Base-by-base conservation (phyloP, 2,888 invertebrate genomes). In the Drosophila pullipes region DNA sequence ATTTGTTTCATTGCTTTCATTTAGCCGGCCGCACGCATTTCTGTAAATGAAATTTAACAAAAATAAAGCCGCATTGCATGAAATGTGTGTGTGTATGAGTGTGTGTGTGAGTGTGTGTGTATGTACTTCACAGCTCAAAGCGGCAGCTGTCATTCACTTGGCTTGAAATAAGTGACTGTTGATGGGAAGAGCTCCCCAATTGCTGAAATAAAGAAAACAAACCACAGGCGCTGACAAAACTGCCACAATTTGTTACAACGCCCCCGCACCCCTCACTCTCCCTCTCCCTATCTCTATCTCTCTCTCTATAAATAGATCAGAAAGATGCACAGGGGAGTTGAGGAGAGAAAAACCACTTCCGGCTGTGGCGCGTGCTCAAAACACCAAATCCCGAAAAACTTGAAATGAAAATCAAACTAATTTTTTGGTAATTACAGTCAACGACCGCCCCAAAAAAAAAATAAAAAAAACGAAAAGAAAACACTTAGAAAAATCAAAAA, bases 331-430 rank as follows among this genome's bases (percentile, higher is more conserved):
- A 65, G 59, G 62, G 41, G 30, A 30, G n/a, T 41, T 52, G 57
- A 9, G 33, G 57, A 33, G 68, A 52, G 66, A 69, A 75, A 68
- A 85, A 69, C 72, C 82, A 89, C 78, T 89, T 87, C 91, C 87
- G 91, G 82, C 62, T 65, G 65, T 76, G 89, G 80, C 87, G 87
- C 87, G 87, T 90, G 87, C 89, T 79, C 70, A 69, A 69, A 74
- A 49, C 41, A 39, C 55, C n/a, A 44, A 53, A 65, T 73, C 52
- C 52, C 63, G 35, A 59, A 60, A 70, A 83, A 83, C 87, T 83
- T 80, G 75, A 85, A 78, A 76, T 79, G 71, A 76, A 81, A 89
- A 89, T 85, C 86, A 73, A 90, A 80, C 87, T 90, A 89, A 87
- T 85, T 87, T 85, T 69, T 64, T 65, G 72, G 70, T 87, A 87